phyloP scores from a whole-genome alignment of 2,113 vertebrate genomes.

The Cynopterus brachyotis region DNA sequence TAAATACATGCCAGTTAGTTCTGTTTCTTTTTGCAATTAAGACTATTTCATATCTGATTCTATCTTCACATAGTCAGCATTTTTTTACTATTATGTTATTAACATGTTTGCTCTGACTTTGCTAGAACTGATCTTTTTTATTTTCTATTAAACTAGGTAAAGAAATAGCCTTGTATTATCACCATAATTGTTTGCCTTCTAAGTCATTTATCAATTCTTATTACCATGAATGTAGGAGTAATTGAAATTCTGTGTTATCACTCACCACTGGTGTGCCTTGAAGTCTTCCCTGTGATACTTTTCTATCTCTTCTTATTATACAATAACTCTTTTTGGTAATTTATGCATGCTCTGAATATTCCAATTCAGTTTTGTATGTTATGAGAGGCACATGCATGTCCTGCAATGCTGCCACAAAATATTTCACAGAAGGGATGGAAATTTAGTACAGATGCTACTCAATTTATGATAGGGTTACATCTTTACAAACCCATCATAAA shows the following conservation, averaged over 20 bases:
- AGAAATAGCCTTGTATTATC: not conserved
- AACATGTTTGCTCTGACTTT: slow-evolving; percentile 32
- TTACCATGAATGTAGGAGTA: slow-evolving; percentile 28
- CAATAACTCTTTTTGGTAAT: slow-evolving; percentile 43
- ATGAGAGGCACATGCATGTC: not conserved
- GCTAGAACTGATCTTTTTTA: slow-evolving; percentile 8
- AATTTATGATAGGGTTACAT: not conserved
- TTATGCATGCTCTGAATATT: slow-evolving; percentile 37
- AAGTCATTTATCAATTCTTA: slow-evolving; percentile 66
- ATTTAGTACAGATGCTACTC: not conserved
- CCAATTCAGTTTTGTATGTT: slow-evolving; percentile 37
- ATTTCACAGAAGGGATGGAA: not conserved
- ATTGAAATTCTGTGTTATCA: slow-evolving; percentile 70
- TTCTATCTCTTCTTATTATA: slow-evolving; percentile 43
- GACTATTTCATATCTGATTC: not conserved
- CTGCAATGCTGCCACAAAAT: not conserved
- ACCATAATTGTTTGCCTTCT: not conserved
- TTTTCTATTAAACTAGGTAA: slow-evolving; percentile 31
- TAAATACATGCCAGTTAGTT: not conserved
- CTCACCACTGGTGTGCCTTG: slow-evolving; percentile 37
- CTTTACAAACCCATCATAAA: not conserved
- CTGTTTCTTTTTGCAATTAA: not conserved
- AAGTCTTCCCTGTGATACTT: slow-evolving; percentile 43
- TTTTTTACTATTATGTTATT: not conserved
- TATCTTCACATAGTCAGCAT: not conserved